Conservation (phyloP, 2,113 vertebrate genomes). For the Sprattus sprattus region DNA sequence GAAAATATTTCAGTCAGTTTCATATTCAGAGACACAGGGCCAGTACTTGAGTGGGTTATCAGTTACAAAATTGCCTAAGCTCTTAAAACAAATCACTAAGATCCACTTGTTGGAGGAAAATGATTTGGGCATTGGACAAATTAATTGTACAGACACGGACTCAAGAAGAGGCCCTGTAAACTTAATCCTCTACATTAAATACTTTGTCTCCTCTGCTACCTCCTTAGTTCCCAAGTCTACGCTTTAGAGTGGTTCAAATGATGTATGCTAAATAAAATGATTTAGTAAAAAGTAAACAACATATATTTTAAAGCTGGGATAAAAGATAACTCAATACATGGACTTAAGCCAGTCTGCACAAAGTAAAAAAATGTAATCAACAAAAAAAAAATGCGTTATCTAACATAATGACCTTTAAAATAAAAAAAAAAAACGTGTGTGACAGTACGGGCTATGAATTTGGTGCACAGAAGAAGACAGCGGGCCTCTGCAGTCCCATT, state of each 20-base stretch:
- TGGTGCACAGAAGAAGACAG: background rate
- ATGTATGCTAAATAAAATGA: background rate
- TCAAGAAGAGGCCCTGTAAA: background rate
- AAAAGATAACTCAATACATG: background rate
- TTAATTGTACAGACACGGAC: background rate
- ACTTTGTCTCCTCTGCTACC: background rate
- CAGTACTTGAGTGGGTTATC: constrained; percentile 12
- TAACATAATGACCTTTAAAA: background rate
- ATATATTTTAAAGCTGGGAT: background rate
- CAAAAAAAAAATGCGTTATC: background rate
- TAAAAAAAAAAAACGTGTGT: background rate
- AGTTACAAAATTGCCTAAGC: background rate
- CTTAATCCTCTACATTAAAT: background rate
- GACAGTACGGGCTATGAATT: background rate
- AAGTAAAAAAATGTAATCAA: background rate
- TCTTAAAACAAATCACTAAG: background rate
- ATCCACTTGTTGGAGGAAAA: background rate
- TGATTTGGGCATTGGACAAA: background rate
- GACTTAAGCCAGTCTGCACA: background rate
- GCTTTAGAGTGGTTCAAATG: background rate
- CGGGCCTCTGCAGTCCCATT: constrained; percentile 1
- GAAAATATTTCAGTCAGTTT: constrained; percentile 22
- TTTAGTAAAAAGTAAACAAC: background rate
- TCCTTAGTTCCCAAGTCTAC: background rate
- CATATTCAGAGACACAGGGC: constrained; percentile 2